phyloP scores from a whole-genome alignment of 2,113 vertebrate genomes.

The Mesembrinibis cayennensis region DNA sequence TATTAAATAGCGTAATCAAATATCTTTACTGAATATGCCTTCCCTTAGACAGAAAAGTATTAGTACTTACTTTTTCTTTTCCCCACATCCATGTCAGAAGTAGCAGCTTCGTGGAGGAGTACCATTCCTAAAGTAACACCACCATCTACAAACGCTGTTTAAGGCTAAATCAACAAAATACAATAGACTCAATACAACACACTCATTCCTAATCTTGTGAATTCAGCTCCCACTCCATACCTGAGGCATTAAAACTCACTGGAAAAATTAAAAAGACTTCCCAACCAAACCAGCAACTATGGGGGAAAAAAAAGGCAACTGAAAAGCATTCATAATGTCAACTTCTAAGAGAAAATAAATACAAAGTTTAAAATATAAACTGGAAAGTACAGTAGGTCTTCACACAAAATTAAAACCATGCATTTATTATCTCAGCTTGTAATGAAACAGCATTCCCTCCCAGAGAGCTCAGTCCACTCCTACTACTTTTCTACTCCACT shows the following conservation, averaged over 20 bases:
- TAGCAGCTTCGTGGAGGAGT: conserved; percentile 92
- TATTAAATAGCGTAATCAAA: neutral
- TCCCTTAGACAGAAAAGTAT: neutral
- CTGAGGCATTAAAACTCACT: neutral
- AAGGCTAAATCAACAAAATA: conserved; percentile 73
- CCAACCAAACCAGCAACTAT: neutral
- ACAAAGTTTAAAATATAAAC: neutral
- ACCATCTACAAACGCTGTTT: conserved; percentile 81
- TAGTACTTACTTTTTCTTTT: conserved; percentile 90
- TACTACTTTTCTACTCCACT: neutral
- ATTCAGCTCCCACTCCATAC: neutral
- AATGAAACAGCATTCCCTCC: neutral
- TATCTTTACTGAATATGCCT: neutral
- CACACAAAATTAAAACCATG: neutral
- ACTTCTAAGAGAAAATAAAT: neutral
- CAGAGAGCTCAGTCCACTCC: neutral
- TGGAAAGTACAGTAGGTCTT: neutral
- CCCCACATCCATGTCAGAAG: conserved; percentile 91
- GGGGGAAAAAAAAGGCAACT: neutral
- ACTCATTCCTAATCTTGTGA: neutral
- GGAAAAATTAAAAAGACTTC: neutral
- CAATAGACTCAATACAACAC: neutral
- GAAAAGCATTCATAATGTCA: neutral
- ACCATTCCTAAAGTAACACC: conserved; percentile 96
- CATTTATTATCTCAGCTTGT: neutral